Percentiles rank a stretch among this genome's conserved stretches.
Conservation (phyloP, 2,888 invertebrate species). For the Clunio marinus region DNA sequence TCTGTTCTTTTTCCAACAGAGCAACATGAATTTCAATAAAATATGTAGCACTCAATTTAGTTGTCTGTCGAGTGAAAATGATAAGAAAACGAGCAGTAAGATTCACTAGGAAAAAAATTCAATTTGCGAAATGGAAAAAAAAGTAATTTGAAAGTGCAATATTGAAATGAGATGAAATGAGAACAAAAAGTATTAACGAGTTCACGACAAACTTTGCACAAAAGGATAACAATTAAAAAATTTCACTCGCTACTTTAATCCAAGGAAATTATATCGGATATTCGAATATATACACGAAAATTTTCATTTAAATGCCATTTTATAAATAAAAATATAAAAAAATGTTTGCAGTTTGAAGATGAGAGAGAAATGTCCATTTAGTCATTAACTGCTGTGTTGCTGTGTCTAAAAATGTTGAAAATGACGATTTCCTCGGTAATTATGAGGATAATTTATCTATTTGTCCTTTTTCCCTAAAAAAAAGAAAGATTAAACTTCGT, state of each 20-base stretch:
- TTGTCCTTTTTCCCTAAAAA: no score
- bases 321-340: no score
- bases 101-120: background rate
- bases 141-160: constrained; percentile 16
- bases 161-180: background rate
- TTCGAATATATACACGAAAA: no score
- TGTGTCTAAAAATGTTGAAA: no score
- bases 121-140: background rate
- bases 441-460: no score
- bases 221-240: constrained; percentile 13
- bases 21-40: background rate
- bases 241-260: background rate
- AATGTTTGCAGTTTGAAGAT: no score
- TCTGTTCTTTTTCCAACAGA: background rate
- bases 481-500: no score
- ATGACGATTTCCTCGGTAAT: no score
- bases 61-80: constrained; percentile 2
- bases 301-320: no score
- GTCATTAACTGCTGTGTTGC: no score
- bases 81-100: background rate
- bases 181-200: background rate
- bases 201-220: constrained; percentile 6
- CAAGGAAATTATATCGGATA: no score
- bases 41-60: constrained; percentile 1
- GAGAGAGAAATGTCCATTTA: no score